These are phyloP conservation scores for Adineta ricciae DNA, from an alignment of 2,888 invertebrate genomes.

Conservation along the genomic window DNA sequence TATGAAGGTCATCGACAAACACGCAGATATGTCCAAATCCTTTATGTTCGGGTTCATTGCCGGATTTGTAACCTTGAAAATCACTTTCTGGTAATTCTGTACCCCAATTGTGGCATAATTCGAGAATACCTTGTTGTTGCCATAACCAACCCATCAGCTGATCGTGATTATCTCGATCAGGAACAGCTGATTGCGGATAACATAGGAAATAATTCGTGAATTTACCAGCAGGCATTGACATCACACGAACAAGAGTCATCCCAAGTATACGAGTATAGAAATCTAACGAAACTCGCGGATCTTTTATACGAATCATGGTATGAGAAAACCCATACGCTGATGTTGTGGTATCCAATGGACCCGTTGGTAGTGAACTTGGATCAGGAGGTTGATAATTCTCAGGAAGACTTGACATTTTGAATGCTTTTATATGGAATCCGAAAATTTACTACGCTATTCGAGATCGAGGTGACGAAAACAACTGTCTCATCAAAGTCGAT, in stretches of 20 bases:
- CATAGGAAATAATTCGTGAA: constrained; percentile 85
- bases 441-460: too few relatives aligned
- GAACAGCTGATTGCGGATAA: constrained; percentile 56
- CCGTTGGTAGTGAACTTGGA: background rate
- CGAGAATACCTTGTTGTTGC: constrained; percentile 11
- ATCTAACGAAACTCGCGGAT: constrained; percentile 72
- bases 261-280: constrained; percentile 83
- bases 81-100: constrained; percentile 59
- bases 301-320: constrained; percentile 90
- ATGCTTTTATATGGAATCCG: background rate
- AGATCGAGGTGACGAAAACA: too few relatives aligned
- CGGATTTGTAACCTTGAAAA: constrained; percentile 72
- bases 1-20: constrained; percentile 74
- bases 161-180: background rate
- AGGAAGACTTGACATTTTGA: background rate
- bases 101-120: constrained; percentile 76
- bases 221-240: constrained; percentile 77
- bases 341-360: background rate
- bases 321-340: constrained; percentile 52
- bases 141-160: background rate
- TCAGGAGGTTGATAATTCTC: background rate
- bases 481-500: too few relatives aligned
- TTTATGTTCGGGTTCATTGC: constrained; percentile 69
- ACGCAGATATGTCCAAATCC: constrained; percentile 86
- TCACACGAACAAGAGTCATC: constrained; percentile 74